Percentiles rank a stretch among this genome's conserved stretches.
Evolutionary conservation across 2,888 invertebrate species (phyloP).

Genomic region (Apamea crenata): DNA sequence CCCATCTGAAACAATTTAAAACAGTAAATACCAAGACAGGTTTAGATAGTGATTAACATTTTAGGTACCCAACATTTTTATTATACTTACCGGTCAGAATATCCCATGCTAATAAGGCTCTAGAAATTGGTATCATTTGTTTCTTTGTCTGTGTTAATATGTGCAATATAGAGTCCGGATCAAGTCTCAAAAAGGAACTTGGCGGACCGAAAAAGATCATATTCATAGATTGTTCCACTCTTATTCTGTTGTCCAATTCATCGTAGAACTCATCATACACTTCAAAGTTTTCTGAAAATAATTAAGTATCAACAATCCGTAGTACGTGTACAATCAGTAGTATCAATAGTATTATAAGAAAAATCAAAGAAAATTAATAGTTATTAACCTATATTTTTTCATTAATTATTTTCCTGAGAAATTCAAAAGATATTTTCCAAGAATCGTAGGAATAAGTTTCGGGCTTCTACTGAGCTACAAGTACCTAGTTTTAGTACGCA

Average conservation of each 20-base stretch:
- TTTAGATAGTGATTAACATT: not conserved
- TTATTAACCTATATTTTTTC: not conserved
- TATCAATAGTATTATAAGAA: no score
- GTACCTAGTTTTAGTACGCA: not conserved
- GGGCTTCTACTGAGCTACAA: not conserved
- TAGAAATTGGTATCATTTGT: slow-evolving; percentile 80
- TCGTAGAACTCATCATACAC: slow-evolving; percentile 85
- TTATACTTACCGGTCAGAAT: slow-evolving; percentile 80
- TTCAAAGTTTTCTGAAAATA: slow-evolving; percentile 71
- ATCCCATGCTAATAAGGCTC: slow-evolving; percentile 84
- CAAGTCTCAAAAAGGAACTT: slow-evolving; percentile 82
- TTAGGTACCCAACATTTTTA: not conserved
- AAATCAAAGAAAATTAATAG: no score
- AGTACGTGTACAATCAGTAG: no score
- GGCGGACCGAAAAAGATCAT: slow-evolving; percentile 86
- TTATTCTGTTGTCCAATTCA: slow-evolving; percentile 80
- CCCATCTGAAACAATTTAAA: slow-evolving; percentile 78
- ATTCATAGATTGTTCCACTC: slow-evolving; percentile 81
- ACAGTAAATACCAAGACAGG: no score
- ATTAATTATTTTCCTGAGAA: not conserved
- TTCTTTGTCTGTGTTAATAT: slow-evolving; percentile 80
- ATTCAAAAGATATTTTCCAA: not conserved
- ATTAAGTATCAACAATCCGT: not conserved
- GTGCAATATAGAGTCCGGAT: slow-evolving; percentile 84
- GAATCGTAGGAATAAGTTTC: not conserved